phyloP scores from a whole-genome alignment of 2,113 vertebrate species.

The Trematomus loennbergii region DNA sequence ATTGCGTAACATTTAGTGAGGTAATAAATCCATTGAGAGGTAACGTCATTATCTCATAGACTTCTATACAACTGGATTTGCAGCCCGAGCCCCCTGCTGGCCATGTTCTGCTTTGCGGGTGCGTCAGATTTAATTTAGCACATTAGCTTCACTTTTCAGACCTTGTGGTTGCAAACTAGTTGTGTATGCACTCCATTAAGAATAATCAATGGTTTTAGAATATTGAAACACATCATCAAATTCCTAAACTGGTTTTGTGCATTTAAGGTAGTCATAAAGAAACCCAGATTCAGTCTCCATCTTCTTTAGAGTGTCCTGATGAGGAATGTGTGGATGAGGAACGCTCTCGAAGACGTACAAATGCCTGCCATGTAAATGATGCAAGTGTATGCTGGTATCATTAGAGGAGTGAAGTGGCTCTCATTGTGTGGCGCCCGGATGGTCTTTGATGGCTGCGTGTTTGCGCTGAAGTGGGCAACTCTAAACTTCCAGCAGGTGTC shows the following conservation, averaged over 20 bases:
- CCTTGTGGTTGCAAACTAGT: too few species aligned
- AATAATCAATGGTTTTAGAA: not conserved
- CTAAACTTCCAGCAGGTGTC: conserved; percentile 78
- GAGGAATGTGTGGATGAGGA: conserved; percentile 20
- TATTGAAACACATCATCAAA: not conserved
- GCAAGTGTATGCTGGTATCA: conserved; percentile 78
- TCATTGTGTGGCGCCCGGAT: conserved; percentile 75
- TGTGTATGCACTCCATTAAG: not conserved
- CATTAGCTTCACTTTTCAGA: too few species aligned
- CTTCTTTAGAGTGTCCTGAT: conserved; percentile 3
- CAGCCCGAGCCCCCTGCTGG: too few species aligned
- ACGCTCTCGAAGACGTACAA: conserved; percentile 16
- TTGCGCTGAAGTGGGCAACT: conserved; percentile 71
- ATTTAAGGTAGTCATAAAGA: too few species aligned
- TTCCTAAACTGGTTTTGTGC: not conserved
- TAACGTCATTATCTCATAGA: too few species aligned
- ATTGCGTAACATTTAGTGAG: too few species aligned
- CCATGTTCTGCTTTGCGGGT: too few species aligned
- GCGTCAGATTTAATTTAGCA: too few species aligned
- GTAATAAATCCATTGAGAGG: too few species aligned
- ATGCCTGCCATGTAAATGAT: conserved; percentile 68
- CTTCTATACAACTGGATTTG: too few species aligned
- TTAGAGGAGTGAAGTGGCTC: conserved; percentile 78
- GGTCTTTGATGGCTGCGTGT: conserved; percentile 76
- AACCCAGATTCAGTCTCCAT: not conserved